Base-by-base conservation (phyloP, 2,797 vertebrate genomes). In the Danio kyathit region DNA sequence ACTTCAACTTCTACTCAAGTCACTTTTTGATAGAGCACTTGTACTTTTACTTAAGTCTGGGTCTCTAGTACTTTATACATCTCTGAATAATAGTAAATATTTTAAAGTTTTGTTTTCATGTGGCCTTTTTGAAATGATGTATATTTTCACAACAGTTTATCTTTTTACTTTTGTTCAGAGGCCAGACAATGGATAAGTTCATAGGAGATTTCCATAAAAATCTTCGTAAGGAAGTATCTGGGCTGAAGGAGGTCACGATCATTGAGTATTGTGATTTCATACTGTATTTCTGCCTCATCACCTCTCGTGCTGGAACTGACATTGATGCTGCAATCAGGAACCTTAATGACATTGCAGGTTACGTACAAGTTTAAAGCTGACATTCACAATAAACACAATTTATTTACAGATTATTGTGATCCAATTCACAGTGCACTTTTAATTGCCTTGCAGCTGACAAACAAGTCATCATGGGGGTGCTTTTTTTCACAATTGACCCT, bases 241-340 rank as follows among this genome's bases (percentile, higher is more conserved):
- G 9, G 40, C 13, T 82, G 21, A 77, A 3, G 3, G 69, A 3
- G 3, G 69, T 41, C 4, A 0, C 3, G 12, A 13, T 14, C 0
- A 0, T 7, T 46, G 49, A 41, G 2, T 0, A 52, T 4, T 70
- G 77, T 70, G 6, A 74, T 29, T 10, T 70, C 56, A 60, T 74
- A 5, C 49, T 83, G 56, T 3, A 0, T 61, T 73, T 83, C 63
- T 80, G 77, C 19, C 9, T 41, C 17, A 46, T 80, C 80, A 40
- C 17, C 60, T 82, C 80, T 16, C 76, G 71, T 21, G 48, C 54
- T 76, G 76, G 76, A 77, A 83, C 63, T 40, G 76, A 80, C 54
- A 67, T 80, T 9, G 19, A 51, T 2, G 12, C 56, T 43, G 74
- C 77, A 9, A 4, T 70, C 9, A 5, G 6, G 1, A 0, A 0